Evolutionary conservation across 2,888 invertebrate genomes (phyloP).

Genomic region (Oasisia sp.): DNA sequence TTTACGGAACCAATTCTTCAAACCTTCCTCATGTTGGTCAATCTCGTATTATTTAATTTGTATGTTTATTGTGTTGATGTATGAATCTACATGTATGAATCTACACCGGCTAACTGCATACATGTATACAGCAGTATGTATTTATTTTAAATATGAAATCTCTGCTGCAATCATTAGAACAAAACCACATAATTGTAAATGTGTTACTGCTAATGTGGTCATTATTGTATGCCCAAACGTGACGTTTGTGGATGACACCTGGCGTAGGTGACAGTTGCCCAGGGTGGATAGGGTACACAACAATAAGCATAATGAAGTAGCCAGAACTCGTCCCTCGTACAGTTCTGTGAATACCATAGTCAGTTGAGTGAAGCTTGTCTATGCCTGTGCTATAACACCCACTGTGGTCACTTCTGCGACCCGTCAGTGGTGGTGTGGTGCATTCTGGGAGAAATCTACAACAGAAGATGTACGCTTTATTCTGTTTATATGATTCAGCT

Average conservation of each 20-base stretch:
- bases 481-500: not conserved
- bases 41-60: not conserved
- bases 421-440: not conserved
- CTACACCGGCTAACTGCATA: not conserved
- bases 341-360: not conserved
- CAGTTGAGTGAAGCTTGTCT: not conserved
- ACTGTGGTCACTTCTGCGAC: not conserved
- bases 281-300: not conserved
- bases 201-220: not conserved
- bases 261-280: not conserved
- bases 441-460: not conserved
- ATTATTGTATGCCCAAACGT: not conserved
- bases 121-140: not conserved
- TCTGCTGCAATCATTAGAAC: not conserved
- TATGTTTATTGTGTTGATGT: not conserved
- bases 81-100: slow-evolving; percentile 12
- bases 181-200: not conserved
- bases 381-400: not conserved
- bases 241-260: not conserved
- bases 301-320: not conserved
- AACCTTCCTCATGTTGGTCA: not conserved
- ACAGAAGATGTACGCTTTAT: not conserved
- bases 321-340: not conserved
- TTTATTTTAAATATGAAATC: not conserved
- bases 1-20: slow-evolving; percentile 4